A percentile compares a stretch with the other conserved stretches of the same genome.
These are phyloP conservation scores for Cephalotes varians DNA, from an alignment of 2,888 invertebrate genomes.

Conservation along the genomic window DNA sequence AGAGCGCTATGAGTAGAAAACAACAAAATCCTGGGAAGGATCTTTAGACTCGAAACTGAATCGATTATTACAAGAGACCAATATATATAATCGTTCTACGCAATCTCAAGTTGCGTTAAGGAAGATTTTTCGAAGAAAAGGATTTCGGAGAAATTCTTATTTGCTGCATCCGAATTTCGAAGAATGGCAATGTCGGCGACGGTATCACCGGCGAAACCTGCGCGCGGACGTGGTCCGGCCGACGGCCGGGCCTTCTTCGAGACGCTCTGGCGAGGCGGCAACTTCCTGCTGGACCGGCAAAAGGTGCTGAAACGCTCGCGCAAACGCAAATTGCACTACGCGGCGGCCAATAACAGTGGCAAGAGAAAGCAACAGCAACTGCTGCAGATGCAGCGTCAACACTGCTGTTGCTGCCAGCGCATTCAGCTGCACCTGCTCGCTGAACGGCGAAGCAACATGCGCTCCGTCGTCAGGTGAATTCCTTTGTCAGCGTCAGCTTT, in stretches of 20 bases:
- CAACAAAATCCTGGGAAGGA: neutral
- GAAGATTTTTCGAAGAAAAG: neutral
- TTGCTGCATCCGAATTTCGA: neutral
- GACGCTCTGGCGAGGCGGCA: conserved; percentile 90
- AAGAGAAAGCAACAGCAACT: conserved; percentile 74
- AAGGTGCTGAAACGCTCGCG: conserved; percentile 80
- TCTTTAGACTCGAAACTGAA: neutral
- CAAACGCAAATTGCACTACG: conserved; percentile 80
- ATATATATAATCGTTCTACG: neutral
- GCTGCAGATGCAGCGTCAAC: conserved; percentile 73
- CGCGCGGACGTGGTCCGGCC: conserved; percentile 85
- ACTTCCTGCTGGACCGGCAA: conserved; percentile 84
- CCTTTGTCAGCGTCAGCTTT: neutral
- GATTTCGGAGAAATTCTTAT: neutral
- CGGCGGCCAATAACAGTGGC: conserved; percentile 72
- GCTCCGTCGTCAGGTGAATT: conserved; percentile 84
- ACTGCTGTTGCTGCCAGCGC: conserved; percentile 83
- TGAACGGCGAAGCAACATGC: conserved; percentile 81
- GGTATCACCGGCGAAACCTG: conserved; percentile 77
- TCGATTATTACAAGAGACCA: neutral
- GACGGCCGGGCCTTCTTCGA: conserved; percentile 91
- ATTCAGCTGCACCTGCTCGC: conserved; percentile 83
- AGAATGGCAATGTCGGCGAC: conserved; percentile 83
- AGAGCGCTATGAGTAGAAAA: neutral
- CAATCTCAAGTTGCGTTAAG: no score